phyloP scores from a whole-genome alignment of 2,888 invertebrate species.

The Temnothorax rugatulus region DNA sequence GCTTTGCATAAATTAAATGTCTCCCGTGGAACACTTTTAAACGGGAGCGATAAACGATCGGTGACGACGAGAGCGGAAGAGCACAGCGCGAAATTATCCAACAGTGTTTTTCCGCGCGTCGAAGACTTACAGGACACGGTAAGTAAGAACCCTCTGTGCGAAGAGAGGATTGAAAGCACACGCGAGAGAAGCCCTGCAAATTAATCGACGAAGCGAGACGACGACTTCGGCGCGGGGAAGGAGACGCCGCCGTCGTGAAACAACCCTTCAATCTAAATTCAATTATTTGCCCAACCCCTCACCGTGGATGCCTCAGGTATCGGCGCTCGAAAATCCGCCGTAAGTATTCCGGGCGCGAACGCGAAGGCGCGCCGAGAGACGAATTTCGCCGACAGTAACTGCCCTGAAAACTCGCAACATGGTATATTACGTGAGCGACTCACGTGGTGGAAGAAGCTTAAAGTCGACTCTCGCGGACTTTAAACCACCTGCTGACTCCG shows the following conservation, averaged over 20 bases:
- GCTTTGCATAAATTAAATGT: slow-evolving; percentile 56
- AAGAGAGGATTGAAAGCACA: slow-evolving; percentile 47
- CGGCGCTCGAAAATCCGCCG: slow-evolving; percentile 74
- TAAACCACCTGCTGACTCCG: slow-evolving; percentile 51
- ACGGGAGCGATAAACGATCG: slow-evolving; percentile 18
- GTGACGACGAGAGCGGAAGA: background rate
- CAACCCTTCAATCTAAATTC: slow-evolving; percentile 85
- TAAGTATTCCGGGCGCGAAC: slow-evolving; percentile 53
- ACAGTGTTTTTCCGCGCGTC: slow-evolving; percentile 75
- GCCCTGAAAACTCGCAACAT: slow-evolving; percentile 28
- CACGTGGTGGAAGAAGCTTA: slow-evolving; percentile 48
- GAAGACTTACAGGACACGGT: slow-evolving; percentile 79
- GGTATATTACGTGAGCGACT: slow-evolving; percentile 43
- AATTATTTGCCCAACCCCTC: slow-evolving; percentile 81
- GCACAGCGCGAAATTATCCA: slow-evolving; percentile 69
- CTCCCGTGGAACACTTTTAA: background rate
- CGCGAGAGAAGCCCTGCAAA: slow-evolving; percentile 83
- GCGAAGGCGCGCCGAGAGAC: slow-evolving; percentile 20
- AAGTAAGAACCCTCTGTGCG: slow-evolving; percentile 46
- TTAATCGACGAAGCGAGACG: slow-evolving; percentile 82
- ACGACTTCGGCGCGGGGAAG: slow-evolving; percentile 45
- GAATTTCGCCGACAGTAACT: slow-evolving; percentile 30
- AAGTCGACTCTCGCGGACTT: slow-evolving; percentile 34
- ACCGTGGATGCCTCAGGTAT: slow-evolving; percentile 52
- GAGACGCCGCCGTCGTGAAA: slow-evolving; percentile 68